Conservation (phyloP, 2,113 vertebrate genomes). For the Glareola pratincola region DNA sequence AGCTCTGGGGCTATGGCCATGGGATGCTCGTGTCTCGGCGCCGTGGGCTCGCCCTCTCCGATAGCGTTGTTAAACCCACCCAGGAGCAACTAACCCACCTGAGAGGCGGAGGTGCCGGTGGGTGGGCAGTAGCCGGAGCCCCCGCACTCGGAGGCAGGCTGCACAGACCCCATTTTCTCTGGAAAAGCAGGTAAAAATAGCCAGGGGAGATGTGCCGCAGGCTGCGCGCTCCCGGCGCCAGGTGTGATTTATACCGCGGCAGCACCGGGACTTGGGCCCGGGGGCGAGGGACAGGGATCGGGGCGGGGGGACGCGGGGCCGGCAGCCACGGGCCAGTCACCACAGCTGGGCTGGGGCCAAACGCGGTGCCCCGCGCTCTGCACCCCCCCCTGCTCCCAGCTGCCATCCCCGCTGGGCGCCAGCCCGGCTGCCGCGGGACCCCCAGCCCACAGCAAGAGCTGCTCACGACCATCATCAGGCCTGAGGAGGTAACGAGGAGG, state of each 20-base stretch:
- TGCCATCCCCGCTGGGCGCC: fast-evolving
- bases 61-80: not conserved
- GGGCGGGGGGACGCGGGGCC: fast-evolving
- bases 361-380: not conserved
- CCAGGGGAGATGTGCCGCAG: not conserved
- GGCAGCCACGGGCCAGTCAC: not conserved
- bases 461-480: fast-evolving
- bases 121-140: not conserved
- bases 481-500: not conserved
- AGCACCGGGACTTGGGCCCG: not conserved
- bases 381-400: too few species aligned
- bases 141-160: not conserved
- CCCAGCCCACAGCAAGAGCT: not conserved
- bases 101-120: fast-evolving
- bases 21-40: fast-evolving
- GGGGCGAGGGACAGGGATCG: not conserved
- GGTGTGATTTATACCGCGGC: not conserved
- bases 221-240: not conserved
- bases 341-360: not conserved
- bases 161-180: not conserved
- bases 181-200: conserved; percentile 51
- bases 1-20: not conserved
- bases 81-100: not conserved
- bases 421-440: not conserved
- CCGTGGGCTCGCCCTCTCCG: not conserved